Conservation (phyloP, 2,888 invertebrate genomes). For the Drosophila algonquin region DNA sequence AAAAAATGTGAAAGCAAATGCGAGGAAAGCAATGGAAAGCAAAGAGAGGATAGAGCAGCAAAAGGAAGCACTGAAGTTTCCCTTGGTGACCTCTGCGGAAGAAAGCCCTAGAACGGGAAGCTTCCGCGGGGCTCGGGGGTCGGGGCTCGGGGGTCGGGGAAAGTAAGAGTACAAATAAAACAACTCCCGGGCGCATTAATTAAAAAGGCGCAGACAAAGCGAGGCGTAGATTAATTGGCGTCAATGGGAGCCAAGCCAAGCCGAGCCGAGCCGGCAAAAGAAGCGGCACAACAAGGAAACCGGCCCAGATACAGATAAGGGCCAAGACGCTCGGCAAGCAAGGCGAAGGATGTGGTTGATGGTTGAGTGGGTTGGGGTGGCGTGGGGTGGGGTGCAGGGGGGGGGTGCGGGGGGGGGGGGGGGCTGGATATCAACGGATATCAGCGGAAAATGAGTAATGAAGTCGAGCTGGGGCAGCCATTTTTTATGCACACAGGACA, state of each 20-base stretch:
- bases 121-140: background rate
- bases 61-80: constrained; percentile 16
- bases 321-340: constrained; percentile 31
- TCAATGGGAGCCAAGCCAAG: constrained; percentile 61
- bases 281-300: constrained; percentile 20
- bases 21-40: background rate
- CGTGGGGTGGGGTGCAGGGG: constrained; percentile 8
- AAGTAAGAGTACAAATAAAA: constrained; percentile 31
- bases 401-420: constrained; percentile 35
- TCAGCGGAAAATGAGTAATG: constrained; percentile 79
- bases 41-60: background rate
- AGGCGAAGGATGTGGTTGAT: constrained; percentile 10
- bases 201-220: constrained; percentile 78
- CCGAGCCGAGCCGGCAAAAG: constrained; percentile 32
- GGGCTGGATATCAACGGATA: constrained; percentile 50
- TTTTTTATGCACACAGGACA: constrained; percentile 56
- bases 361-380: background rate
- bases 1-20: constrained; percentile 4
- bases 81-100: constrained; percentile 1
- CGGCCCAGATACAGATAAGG: constrained; percentile 22
- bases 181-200: constrained; percentile 73
- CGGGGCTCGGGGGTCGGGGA: background rate
- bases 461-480: constrained; percentile 59
- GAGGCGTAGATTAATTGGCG: constrained; percentile 77
- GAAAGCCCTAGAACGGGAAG: background rate